These are phyloP conservation scores for Diphyllodes magnificus DNA, from an alignment of 2,113 vertebrate genomes.

Conservation along the genomic window DNA sequence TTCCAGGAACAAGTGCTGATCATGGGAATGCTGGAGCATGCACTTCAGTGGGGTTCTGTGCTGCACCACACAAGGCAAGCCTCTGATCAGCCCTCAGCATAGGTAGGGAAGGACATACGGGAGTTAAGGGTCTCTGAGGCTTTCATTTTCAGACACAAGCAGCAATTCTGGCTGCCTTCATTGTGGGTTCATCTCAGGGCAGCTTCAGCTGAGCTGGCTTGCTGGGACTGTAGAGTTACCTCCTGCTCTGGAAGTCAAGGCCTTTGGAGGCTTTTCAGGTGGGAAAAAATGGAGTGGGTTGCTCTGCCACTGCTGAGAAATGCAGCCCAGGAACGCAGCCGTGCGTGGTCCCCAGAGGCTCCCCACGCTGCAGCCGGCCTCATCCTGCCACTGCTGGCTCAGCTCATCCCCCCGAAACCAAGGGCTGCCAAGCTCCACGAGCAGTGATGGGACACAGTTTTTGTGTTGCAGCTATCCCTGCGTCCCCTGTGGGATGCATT, in stretches of 20 bases:
- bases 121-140: neutral
- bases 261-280: neutral
- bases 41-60: neutral
- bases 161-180: neutral
- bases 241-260: neutral
- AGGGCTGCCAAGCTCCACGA: rapidly evolving
- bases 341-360: neutral
- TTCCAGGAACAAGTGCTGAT: neutral
- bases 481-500: rapidly evolving
- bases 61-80: rapidly evolving
- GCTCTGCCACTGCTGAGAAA: neutral
- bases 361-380: neutral
- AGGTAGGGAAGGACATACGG: neutral
- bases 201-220: neutral
- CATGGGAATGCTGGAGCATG: neutral
- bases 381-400: neutral
- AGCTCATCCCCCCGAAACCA: rapidly evolving
- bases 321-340: neutral
- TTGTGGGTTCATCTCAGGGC: neutral
- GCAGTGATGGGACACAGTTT: neutral
- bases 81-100: neutral
- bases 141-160: neutral
- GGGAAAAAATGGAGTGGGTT: neutral
- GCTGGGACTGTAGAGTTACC: neutral
- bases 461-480: rapidly evolving